Percentiles rank a stretch among this genome's conserved stretches.
Evolutionary conservation across 2,888 invertebrate genomes (phyloP).

Genomic region (Xanthostigma xanthostigma): DNA sequence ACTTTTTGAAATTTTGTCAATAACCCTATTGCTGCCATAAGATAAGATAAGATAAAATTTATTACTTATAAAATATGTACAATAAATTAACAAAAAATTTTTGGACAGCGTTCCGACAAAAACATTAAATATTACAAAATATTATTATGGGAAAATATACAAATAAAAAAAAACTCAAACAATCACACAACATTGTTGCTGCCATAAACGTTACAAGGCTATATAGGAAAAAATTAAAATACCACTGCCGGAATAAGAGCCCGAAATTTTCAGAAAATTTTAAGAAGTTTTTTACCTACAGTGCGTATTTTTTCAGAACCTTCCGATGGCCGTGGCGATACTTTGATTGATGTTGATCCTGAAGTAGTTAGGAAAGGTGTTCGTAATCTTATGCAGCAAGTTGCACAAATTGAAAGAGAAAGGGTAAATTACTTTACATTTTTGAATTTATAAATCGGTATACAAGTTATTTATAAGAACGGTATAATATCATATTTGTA

Average conservation of each 20-base stretch:
- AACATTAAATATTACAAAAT: too few relatives aligned
- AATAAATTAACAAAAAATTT: too few relatives aligned
- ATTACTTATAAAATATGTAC: too few relatives aligned
- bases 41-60: too few relatives aligned
- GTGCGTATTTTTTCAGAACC: constrained; percentile 36
- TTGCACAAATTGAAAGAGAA: constrained; percentile 83
- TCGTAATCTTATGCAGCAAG: constrained; percentile 81
- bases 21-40: too few relatives aligned
- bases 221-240: too few relatives aligned
- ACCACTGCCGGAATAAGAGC: constrained; percentile 11
- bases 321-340: constrained; percentile 46
- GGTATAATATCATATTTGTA: constrained; percentile 1
- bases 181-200: too few relatives aligned
- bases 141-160: too few relatives aligned
- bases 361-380: constrained; percentile 83
- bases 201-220: too few relatives aligned
- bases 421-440: constrained; percentile 39
- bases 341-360: constrained; percentile 73
- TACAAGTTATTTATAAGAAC: constrained; percentile 1
- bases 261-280: background rate
- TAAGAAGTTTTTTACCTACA: background rate
- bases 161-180: too few relatives aligned
- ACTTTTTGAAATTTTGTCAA: too few relatives aligned
- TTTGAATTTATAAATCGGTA: background rate
- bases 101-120: too few relatives aligned